Percentiles rank a stretch among this genome's conserved stretches.
Conservation (phyloP, 1,140 invertebrate species). For the Magallana ariakensis region DNA sequence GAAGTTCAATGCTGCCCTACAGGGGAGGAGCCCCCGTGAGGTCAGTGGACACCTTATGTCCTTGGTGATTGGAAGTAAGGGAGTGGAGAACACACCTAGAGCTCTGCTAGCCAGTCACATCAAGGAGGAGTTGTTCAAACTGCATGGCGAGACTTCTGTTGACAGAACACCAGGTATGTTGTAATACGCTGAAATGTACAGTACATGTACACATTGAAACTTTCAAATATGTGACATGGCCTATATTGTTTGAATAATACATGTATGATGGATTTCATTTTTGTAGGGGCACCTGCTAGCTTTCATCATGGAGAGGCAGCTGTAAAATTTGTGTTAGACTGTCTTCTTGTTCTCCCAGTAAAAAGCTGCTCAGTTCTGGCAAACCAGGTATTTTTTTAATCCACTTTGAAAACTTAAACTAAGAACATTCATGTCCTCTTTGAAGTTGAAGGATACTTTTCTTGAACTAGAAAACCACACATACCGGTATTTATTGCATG, state of each 20-base stretch:
- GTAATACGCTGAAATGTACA: no score
- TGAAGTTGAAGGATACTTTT: no score
- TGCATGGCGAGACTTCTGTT: slow-evolving; percentile 61
- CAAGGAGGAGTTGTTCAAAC: slow-evolving; percentile 66
- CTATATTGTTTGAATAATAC: no score
- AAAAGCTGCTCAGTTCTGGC: slow-evolving; percentile 70
- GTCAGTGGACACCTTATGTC: slow-evolving; percentile 76
- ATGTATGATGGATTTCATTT: neutral
- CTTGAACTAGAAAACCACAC: no score
- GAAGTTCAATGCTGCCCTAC: slow-evolving; percentile 63
- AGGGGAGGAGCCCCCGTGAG: slow-evolving; percentile 50
- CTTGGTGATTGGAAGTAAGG: slow-evolving; percentile 71
- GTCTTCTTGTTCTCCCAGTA: slow-evolving; percentile 69
- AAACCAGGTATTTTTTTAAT: slow-evolving; percentile 65
- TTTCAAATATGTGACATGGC: no score
- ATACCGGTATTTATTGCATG: no score
- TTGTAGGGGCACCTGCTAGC: slow-evolving; percentile 40
- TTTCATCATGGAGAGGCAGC: slow-evolving; percentile 44
- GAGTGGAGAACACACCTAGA: slow-evolving; percentile 69
- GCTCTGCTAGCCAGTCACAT: slow-evolving; percentile 75
- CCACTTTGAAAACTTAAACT: no score
- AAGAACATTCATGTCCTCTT: no score
- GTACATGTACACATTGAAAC: no score
- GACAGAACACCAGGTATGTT: slow-evolving; percentile 46
- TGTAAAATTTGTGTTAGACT: slow-evolving; percentile 71